phyloP scores from a whole-genome alignment of 2,113 vertebrate genomes.

The Echinops telfairi region DNA sequence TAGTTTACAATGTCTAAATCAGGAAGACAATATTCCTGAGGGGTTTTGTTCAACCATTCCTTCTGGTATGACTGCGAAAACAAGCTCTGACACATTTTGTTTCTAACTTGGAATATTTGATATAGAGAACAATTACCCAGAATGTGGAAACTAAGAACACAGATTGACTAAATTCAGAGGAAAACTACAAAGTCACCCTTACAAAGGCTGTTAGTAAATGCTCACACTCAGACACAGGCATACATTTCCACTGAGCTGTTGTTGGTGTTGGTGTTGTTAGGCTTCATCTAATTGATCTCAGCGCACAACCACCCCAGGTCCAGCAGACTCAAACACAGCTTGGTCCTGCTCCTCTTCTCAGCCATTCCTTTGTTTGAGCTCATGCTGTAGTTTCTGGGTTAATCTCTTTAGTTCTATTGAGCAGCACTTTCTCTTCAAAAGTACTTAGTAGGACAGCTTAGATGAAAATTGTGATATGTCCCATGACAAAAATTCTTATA shows the following conservation, averaged over 20 bases:
- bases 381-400: too few relatives aligned
- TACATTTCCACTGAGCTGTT: too few relatives aligned
- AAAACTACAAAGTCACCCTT: conserved; percentile 48
- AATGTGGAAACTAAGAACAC: not conserved
- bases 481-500: not conserved
- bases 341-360: too few relatives aligned
- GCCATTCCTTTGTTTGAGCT: too few relatives aligned
- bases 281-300: too few relatives aligned
- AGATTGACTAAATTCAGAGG: conserved; percentile 8
- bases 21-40: not conserved
- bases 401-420: not conserved
- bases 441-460: not conserved
- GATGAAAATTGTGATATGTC: not conserved
- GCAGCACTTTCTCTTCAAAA: not conserved
- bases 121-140: not conserved
- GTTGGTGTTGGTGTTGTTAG: too few relatives aligned
- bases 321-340: too few relatives aligned
- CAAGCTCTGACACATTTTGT: conserved; percentile 11
- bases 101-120: not conserved
- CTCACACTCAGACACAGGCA: not conserved
- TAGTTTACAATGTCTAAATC: not conserved
- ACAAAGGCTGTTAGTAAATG: not conserved
- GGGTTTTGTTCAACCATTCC: conserved; percentile 29
- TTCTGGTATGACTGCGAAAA: not conserved
- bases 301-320: too few relatives aligned